These are phyloP conservation scores for Pseudotriccus pelzelni DNA, from an alignment of 2,797 vertebrate species.

Conservation along the genomic window DNA sequence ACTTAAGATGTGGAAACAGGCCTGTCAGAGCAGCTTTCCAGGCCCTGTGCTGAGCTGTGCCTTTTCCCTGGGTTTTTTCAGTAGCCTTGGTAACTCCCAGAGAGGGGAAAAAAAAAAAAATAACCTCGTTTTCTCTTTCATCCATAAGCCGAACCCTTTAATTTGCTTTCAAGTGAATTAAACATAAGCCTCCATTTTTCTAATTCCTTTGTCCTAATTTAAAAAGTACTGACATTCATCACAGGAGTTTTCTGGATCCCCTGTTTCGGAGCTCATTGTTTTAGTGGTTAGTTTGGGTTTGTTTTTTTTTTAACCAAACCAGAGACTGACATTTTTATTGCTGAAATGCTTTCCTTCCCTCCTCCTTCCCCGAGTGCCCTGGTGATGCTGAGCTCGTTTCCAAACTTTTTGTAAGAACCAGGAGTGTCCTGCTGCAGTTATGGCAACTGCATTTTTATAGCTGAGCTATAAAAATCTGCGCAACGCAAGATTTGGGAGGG, in stretches of 20 bases:
- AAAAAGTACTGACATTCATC: constrained; percentile 49
- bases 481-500: neutral
- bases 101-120: constrained; percentile 28
- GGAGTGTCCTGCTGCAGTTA: neutral
- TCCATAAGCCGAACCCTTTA: constrained; percentile 53
- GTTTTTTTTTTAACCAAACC: neutral
- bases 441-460: neutral
- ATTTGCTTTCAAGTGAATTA: constrained; percentile 69
- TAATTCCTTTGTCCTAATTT: constrained; percentile 66
- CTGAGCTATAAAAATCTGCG: neutral
- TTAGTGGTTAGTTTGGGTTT: neutral
- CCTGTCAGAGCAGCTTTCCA: constrained; percentile 2
- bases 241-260: constrained; percentile 16
- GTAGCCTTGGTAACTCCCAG: constrained; percentile 64
- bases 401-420: neutral
- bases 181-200: constrained; percentile 61
- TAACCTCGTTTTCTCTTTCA: constrained; percentile 62
- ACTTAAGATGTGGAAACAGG: neutral
- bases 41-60: constrained; percentile 18
- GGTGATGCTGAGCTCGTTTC: neutral
- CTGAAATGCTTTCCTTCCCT: neutral
- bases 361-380: neutral
- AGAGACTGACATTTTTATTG: neutral
- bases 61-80: constrained; percentile 42
- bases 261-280: constrained; percentile 25